Conservation (phyloP, 2,888 invertebrate species). For the Eristalis tenax region DNA sequence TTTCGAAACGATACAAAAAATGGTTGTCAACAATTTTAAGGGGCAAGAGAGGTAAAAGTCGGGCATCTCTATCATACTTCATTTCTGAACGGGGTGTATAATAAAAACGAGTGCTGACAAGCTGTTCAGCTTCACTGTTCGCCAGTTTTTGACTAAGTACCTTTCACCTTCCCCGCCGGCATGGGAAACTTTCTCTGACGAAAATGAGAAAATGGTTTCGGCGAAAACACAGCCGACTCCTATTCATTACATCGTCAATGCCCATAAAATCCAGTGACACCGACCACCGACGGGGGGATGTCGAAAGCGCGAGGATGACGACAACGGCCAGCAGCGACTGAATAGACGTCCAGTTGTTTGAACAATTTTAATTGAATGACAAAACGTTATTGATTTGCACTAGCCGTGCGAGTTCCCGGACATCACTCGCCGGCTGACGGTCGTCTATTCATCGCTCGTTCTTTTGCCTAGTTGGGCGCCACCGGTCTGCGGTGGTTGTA, state of each 20-base stretch:
- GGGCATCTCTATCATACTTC: too few species aligned
- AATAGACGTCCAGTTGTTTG: constrained; percentile 66
- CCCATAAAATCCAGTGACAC: constrained; percentile 18
- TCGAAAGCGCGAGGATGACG: background rate
- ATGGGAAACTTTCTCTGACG: constrained; percentile 17
- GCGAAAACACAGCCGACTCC: background rate
- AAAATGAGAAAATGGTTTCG: constrained; percentile 44
- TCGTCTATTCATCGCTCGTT: background rate
- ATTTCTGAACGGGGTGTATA: too few species aligned
- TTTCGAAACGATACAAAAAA: too few species aligned
- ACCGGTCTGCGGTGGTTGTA: constrained; percentile 1
- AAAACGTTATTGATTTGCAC: constrained; percentile 62
- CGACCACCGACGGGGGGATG: background rate
- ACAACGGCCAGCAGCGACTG: background rate
- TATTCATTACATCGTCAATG: constrained; percentile 52
- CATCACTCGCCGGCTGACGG: background rate
- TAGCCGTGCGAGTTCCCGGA: background rate
- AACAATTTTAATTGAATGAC: constrained; percentile 71
- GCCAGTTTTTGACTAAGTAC: background rate
- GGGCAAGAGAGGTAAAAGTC: too few species aligned
- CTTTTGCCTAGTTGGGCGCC: background rate
- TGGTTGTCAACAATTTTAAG: too few species aligned
- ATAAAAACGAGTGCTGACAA: background rate
- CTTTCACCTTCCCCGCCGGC: background rate
- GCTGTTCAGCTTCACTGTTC: background rate